Evolutionary conservation across 2,797 vertebrate genomes (phyloP).

Genomic region (Momotus momota): DNA sequence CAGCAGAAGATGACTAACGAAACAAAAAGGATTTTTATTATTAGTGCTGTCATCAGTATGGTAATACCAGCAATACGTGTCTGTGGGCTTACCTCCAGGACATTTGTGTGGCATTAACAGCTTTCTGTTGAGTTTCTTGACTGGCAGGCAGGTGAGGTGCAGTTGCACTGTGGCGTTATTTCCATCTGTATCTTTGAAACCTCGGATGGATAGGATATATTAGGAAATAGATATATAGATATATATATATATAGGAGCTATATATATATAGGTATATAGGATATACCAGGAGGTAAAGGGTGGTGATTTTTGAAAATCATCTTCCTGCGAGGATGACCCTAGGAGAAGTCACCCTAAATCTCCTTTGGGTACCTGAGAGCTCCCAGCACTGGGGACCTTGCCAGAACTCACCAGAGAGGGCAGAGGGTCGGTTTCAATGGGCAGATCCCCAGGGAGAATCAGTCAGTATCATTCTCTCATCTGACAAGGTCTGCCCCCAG

Average conservation of each 20-base stretch:
- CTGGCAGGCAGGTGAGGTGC: not conserved
- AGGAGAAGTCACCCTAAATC: not conserved
- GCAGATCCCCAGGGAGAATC: not conserved
- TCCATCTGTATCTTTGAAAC: not conserved
- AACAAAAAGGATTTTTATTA: not conserved
- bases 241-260: no score
- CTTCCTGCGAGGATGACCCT: not conserved
- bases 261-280: no score
- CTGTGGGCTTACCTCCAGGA: not conserved
- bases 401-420: not conserved
- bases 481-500: not conserved
- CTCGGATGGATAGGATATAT: not conserved
- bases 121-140: not conserved
- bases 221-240: no score
- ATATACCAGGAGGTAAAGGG: not conserved
- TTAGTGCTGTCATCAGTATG: not conserved
- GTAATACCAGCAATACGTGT: fast-evolving
- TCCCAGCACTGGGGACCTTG: not conserved
- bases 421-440: not conserved
- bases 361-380: not conserved
- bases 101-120: not conserved
- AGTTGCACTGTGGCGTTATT: not conserved
- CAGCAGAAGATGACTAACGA: not conserved
- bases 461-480: not conserved
- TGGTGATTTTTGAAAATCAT: not conserved